Evolutionary conservation across 2,888 invertebrate genomes (phyloP), one percentile per base, ranked within the genome.

Genomic region (Lithosia quadra): DNA sequence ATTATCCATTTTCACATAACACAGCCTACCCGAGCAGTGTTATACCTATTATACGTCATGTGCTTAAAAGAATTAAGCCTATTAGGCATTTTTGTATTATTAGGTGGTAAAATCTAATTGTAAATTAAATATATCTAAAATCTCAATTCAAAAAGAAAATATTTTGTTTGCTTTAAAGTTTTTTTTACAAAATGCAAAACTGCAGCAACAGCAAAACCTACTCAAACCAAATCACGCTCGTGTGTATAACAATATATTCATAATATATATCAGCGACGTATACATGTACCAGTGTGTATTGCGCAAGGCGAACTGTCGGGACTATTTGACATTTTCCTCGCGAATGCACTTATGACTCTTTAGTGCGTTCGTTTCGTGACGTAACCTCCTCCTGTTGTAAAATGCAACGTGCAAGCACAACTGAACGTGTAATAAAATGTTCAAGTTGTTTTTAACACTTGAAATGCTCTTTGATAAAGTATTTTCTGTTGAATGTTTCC

Each of bases 301-400:
- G 67, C 63, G 72, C 63, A 63, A 71, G 28, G 55, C 24, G 68
- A 71, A 43, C 74, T 81, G 72, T 76, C 71, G 77, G 53, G 21
- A 55, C 49, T 21, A 57, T 71, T 74, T 81, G 79, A 73, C 70
- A 75, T 81, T 79, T 79, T 74, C 72, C 67, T 21, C 65, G 71
- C 66, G 68, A 74, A 72, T 81, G 79, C 79, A 81, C 73, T 77
- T 77, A 69, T 75, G 67, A 72, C 34, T 76, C 63, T 72, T 74
- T 72, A 79, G 74, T 79, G 71, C 73, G 75, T 79, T 79, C 71
- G 69, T 69, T 58, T 36, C 59, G 57, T 65, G 69, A 59, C 34
- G 62, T 68, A 63, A 34, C 66, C 43, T 36, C 68, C 77, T 74
- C 77, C 76, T 76, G 81, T 67, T 69, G 68, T 70, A 72, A 79